A percentile compares a stretch with the other conserved stretches of the same genome.
Evolutionary conservation across 2,797 vertebrate genomes (phyloP).

Genomic region (Centropyge bicolor): DNA sequence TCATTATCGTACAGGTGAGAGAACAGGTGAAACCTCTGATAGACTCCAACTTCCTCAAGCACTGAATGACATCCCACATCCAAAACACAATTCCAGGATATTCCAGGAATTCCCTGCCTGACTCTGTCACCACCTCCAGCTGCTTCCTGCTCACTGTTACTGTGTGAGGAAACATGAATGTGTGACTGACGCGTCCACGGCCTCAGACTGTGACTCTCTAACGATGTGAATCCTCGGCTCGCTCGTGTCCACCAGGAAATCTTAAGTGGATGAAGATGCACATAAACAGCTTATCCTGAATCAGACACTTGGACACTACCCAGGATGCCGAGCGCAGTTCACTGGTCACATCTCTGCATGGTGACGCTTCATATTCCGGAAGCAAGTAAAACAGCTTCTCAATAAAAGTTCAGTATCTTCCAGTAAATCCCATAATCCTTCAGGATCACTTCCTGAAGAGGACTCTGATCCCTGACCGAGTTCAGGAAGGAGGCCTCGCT

Average conservation of each 20-base stretch:
- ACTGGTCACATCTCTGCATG: slow-evolving; percentile 5
- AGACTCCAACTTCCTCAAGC: background rate
- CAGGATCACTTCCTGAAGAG: slow-evolving; percentile 39
- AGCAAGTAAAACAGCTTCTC: background rate
- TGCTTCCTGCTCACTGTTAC: slow-evolving; percentile 9
- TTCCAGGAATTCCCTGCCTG: slow-evolving; percentile 37
- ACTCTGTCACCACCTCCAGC: background rate
- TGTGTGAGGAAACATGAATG: background rate
- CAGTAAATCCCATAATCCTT: background rate
- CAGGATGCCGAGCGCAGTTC: slow-evolving; percentile 22
- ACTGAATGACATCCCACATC: background rate
- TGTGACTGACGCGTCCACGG: background rate
- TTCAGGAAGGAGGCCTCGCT: background rate
- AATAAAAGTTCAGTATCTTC: background rate
- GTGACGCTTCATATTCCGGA: background rate
- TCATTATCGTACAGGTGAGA: no score
- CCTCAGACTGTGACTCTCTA: background rate
- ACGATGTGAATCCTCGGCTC: slow-evolving; percentile 3
- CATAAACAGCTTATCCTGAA: slow-evolving; percentile 53
- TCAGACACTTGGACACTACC: slow-evolving; percentile 36
- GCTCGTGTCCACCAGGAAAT: background rate
- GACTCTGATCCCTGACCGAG: slow-evolving; percentile 47
- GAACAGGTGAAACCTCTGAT: background rate
- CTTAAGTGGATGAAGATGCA: slow-evolving; percentile 52
- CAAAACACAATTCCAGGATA: slow-evolving; percentile 29